These are phyloP conservation scores for Agrotis puta DNA, from an alignment of 2,888 invertebrate species.

Conservation along the genomic window DNA sequence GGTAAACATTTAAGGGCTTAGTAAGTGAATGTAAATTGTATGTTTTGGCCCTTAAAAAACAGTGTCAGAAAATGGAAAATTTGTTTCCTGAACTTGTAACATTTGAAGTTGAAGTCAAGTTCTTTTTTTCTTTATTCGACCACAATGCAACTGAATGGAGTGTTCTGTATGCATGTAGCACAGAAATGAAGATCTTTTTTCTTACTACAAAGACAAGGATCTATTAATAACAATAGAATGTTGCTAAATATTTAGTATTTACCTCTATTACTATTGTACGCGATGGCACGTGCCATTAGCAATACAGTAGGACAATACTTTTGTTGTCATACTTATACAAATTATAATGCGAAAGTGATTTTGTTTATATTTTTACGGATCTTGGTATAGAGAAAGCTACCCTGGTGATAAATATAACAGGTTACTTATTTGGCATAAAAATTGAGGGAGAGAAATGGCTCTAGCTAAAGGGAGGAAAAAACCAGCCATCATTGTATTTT, in stretches of 20 bases:
- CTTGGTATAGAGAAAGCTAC: too few relatives aligned
- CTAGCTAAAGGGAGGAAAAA: too few relatives aligned
- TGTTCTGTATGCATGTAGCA: not conserved
- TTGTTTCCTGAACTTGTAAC: not conserved
- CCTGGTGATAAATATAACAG: too few relatives aligned
- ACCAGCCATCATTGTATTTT: too few relatives aligned
- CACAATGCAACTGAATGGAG: not conserved
- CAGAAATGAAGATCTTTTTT: conserved; percentile 34
- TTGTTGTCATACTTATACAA: not conserved
- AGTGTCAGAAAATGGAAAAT: not conserved
- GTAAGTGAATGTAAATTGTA: too few relatives aligned
- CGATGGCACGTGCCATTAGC: conserved; percentile 6
- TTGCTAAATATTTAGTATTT: conserved; percentile 25
- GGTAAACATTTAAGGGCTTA: not conserved
- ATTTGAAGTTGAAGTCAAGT: not conserved
- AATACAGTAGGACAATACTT: conserved; percentile 15
- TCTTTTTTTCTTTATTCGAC: not conserved
- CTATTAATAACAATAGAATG: conserved; percentile 29
- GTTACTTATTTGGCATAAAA: too few relatives aligned
- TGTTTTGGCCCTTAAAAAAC: too few relatives aligned
- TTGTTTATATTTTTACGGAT: too few relatives aligned
- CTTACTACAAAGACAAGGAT: conserved; percentile 18
- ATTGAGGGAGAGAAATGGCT: too few relatives aligned
- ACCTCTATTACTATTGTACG: conserved; percentile 27
- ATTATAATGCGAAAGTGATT: not conserved